A percentile compares a stretch with the other conserved stretches of the same genome.
phyloP scores from a whole-genome alignment of 1,140 invertebrate genomes.

The Nylanderia fulva region DNA sequence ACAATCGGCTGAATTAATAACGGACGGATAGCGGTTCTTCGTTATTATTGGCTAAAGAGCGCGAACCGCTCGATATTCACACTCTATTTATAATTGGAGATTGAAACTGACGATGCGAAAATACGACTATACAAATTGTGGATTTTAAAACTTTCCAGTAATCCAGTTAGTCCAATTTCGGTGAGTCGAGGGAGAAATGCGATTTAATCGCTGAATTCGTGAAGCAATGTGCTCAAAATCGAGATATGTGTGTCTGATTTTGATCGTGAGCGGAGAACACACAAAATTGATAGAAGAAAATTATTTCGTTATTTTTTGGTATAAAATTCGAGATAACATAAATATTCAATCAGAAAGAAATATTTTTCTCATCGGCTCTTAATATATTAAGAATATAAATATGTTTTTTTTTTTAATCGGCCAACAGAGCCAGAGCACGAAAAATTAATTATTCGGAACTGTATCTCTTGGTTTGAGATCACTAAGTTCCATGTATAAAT shows the following conservation, averaged over 20 bases:
- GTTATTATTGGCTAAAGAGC: slow-evolving; percentile 28
- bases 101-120: not conserved
- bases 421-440: too few species aligned
- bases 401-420: too few species aligned
- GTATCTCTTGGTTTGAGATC: too few species aligned
- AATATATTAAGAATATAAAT: too few species aligned
- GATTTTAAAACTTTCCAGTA: not conserved
- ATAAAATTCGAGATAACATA: not conserved
- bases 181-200: too few species aligned
- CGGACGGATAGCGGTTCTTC: slow-evolving; percentile 36
- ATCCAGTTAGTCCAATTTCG: too few species aligned
- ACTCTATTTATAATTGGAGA: not conserved
- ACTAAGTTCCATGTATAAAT: too few species aligned
- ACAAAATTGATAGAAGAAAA: not conserved
- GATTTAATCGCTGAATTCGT: not conserved
- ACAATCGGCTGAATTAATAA: slow-evolving; percentile 67
- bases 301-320: not conserved
- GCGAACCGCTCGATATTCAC: not conserved
- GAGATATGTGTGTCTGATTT: not conserved
- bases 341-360: too few species aligned
- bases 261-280: not conserved
- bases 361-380: too few species aligned
- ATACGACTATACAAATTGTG: not conserved
- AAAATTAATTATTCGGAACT: too few species aligned
- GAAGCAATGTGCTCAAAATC: not conserved